phyloP scores from a whole-genome alignment of 2,113 vertebrate species.

The Guaruba guarouba region DNA sequence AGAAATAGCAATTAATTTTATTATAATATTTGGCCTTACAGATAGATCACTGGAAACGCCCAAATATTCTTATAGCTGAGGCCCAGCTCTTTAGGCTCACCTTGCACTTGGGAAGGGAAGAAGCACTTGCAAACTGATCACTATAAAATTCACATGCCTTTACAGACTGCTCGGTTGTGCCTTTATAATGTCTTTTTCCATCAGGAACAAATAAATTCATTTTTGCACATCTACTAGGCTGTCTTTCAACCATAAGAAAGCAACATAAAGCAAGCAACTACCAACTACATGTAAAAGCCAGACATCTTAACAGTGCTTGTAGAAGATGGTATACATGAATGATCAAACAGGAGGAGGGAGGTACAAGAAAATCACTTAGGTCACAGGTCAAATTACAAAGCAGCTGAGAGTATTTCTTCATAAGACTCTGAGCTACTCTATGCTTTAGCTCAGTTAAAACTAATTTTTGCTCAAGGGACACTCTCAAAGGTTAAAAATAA shows the following conservation, averaged over 20 bases:
- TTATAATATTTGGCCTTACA: neutral
- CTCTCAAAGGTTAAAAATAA: slow-evolving; percentile 39
- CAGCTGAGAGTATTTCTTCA: neutral
- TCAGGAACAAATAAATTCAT: neutral
- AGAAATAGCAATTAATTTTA: neutral
- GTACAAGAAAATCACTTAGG: neutral
- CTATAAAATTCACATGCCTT: neutral
- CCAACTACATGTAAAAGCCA: neutral
- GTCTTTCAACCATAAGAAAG: neutral
- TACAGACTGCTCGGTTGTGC: neutral
- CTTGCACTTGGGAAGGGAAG: neutral
- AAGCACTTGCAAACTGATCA: neutral
- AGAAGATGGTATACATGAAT: neutral
- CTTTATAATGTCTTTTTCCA: neutral
- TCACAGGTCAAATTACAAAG: neutral
- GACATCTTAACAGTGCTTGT: neutral
- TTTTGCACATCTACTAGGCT: neutral
- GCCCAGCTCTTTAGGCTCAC: neutral
- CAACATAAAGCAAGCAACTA: neutral
- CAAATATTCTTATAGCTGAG: neutral
- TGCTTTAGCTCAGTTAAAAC: neutral
- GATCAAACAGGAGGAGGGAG: neutral
- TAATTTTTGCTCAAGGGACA: neutral
- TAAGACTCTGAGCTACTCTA: neutral
- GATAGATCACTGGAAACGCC: neutral